Conservation (phyloP, 37 sponge, comb jelly and placozoan genomes). For the Oscarella lobularis region DNA sequence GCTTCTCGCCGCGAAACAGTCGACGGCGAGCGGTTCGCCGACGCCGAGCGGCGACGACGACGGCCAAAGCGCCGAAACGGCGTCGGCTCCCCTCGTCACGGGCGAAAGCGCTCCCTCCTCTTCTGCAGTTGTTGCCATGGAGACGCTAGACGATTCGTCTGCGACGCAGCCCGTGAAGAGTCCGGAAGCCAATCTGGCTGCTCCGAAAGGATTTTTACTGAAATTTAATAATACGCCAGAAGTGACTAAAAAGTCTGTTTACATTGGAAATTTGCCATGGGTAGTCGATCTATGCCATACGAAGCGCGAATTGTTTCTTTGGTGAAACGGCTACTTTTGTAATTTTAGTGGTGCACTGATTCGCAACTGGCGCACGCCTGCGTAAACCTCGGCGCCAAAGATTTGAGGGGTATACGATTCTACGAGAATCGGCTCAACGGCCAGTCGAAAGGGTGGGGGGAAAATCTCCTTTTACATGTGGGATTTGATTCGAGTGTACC, state of each 20-base stretch:
- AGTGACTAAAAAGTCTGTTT: constrained; percentile 47
- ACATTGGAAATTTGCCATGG: constrained; percentile 91
- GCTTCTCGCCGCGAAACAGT: background rate
- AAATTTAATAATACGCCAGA: background rate
- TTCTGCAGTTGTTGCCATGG: too few relatives aligned
- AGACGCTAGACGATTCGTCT: too few relatives aligned
- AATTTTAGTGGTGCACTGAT: background rate
- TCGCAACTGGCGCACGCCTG: background rate
- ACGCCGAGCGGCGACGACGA: too few relatives aligned
- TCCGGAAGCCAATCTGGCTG: background rate
- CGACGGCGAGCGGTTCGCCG: background rate
- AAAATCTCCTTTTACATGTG: background rate
- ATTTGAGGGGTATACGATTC: constrained; percentile 56
- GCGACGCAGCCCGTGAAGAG: background rate
- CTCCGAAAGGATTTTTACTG: background rate
- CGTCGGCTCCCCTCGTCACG: too few relatives aligned
- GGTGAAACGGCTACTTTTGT: background rate
- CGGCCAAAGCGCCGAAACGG: too few relatives aligned
- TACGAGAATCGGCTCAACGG: constrained; percentile 94
- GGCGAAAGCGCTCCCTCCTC: too few relatives aligned
- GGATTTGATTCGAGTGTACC: constrained; percentile 5
- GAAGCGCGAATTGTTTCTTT: background rate
- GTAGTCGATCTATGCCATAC: constrained; percentile 32
- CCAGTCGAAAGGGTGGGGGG: constrained; percentile 92
- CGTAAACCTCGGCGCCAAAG: constrained; percentile 25